Conservation (phyloP, 2,888 invertebrate genomes). For the Neoitamus cyanurus region DNA sequence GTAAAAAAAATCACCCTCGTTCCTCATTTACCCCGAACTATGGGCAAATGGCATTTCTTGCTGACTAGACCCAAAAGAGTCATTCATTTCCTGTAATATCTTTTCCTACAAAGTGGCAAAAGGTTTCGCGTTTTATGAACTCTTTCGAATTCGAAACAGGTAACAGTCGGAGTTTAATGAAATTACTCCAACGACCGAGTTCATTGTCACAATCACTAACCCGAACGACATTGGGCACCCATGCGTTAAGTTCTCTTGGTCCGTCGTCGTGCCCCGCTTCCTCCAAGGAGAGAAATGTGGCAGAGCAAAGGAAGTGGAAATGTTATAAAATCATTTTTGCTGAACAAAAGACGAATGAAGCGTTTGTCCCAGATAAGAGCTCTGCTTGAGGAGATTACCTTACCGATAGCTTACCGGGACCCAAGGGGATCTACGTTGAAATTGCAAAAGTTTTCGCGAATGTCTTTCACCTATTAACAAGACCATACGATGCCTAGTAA, state of each 20-base stretch:
- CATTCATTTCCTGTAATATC: neutral
- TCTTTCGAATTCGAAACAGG: constrained; percentile 17
- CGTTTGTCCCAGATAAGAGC: neutral
- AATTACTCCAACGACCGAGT: neutral
- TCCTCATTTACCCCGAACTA: too few relatives aligned
- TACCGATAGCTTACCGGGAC: neutral
- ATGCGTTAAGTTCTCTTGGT: neutral
- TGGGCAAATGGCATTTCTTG: neutral
- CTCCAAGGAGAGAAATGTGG: neutral
- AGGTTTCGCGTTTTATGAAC: neutral
- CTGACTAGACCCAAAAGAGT: neutral
- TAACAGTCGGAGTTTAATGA: neutral
- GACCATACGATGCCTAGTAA: neutral
- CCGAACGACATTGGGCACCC: neutral
- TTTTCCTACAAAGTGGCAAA: neutral
- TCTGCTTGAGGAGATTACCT: neutral
- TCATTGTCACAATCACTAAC: neutral
- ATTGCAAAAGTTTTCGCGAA: neutral
- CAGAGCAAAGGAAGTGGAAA: neutral
- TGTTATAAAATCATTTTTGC: neutral
- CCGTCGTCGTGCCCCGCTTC: neutral
- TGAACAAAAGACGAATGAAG: neutral
- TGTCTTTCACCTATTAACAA: neutral
- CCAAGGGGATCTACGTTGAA: neutral
- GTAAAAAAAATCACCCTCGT: neutral